A percentile compares a stretch with the other conserved stretches of the same genome.
Conservation (phyloP, 2,113 vertebrate species). For the Bothrops jararaca region DNA sequence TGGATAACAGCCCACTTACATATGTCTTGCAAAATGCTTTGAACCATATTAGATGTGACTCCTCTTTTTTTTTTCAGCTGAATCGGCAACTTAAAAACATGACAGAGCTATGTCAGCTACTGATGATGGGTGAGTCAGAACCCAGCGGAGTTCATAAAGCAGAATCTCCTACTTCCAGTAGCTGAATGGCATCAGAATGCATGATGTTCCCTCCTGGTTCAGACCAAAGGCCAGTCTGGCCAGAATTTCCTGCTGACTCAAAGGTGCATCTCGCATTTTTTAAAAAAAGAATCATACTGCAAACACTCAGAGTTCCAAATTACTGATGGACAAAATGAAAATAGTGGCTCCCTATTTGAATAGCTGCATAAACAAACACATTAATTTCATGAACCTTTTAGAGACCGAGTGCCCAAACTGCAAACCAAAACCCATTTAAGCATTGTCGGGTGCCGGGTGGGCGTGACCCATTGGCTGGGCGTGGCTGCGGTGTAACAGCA, state of each 20-base stretch:
- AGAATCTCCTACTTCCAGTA: background rate
- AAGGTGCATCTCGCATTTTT: background rate
- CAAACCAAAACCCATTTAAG: too few relatives aligned
- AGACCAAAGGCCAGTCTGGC: background rate
- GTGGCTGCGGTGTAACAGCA: too few relatives aligned
- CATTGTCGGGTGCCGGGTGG: too few relatives aligned
- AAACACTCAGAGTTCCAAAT: background rate
- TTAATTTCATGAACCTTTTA: background rate
- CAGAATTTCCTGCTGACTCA: background rate
- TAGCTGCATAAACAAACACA: background rate
- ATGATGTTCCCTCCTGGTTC: background rate
- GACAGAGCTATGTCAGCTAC: background rate
- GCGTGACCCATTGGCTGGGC: too few relatives aligned
- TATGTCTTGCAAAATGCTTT: background rate
- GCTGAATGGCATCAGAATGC: background rate
- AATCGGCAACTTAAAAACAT: background rate
- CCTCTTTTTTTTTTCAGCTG: background rate
- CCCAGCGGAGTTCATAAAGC: background rate
- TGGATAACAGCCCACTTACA: background rate
- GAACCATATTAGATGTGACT: background rate
- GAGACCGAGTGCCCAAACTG: too few relatives aligned
- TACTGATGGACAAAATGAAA: background rate
- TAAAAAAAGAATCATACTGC: background rate
- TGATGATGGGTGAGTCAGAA: background rate
- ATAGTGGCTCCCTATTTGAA: background rate